phyloP scores from a whole-genome alignment of 1,140 invertebrate genomes.

The Cardiocondyla obscurior region DNA sequence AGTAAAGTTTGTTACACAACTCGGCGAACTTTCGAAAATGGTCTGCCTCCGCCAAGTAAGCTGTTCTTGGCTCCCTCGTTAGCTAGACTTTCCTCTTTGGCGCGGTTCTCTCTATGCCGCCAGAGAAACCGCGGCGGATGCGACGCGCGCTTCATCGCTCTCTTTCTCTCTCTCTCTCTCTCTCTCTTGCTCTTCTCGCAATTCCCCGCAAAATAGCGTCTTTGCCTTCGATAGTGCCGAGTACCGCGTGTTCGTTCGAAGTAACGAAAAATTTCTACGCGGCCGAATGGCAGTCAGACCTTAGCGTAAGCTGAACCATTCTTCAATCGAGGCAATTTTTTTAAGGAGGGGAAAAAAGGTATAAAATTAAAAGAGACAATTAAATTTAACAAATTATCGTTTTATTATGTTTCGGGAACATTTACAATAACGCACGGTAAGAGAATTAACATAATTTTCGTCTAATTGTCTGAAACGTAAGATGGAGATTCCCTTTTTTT shows the following conservation, averaged over 20 bases:
- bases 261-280: constrained; percentile 24
- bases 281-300: neutral
- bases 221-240: constrained; percentile 17
- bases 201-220: constrained; percentile 27
- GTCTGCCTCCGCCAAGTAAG: constrained; percentile 80
- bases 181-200: neutral
- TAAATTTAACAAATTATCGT: no score
- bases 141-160: constrained; percentile 12
- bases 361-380: no score
- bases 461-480: no score
- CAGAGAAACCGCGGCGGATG: constrained; percentile 73
- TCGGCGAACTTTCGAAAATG: constrained; percentile 82
- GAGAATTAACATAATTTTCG: no score
- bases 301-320: no score
- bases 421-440: no score
- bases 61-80: constrained; percentile 77
- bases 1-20: constrained; percentile 84
- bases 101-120: constrained; percentile 67
- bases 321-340: no score
- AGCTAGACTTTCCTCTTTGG: constrained; percentile 73
- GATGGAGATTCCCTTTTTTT: no score
- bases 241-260: constrained; percentile 6
- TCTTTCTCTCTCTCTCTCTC: neutral
- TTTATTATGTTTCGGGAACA: neutral
- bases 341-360: neutral